These are phyloP conservation scores for Parasteatoda tepidariorum DNA, from an alignment of 1,140 invertebrate genomes.

Conservation along the genomic window DNA sequence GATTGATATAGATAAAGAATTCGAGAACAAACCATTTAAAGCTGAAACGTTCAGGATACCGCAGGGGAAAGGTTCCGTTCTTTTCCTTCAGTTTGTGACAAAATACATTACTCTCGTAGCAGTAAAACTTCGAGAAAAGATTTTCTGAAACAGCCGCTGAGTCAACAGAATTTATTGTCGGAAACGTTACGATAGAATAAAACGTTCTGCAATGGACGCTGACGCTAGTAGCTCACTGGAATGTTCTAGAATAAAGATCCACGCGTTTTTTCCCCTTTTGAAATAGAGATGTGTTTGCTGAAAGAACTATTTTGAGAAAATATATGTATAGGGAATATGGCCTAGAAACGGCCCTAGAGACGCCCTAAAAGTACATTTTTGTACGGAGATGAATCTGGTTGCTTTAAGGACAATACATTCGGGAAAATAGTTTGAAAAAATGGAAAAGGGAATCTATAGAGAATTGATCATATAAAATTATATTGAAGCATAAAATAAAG, in stretches of 20 bases:
- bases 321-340: neutral
- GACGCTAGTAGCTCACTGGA: neutral
- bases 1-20: no score
- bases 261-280: neutral
- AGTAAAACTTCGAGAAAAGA: slow-evolving; percentile 44
- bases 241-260: neutral
- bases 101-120: slow-evolving; percentile 43
- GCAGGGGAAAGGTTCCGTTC: neutral
- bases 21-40: slow-evolving; percentile 37
- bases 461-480: no score
- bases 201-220: neutral
- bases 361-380: neutral
- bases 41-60: slow-evolving; percentile 16
- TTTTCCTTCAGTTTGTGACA: slow-evolving; percentile 10
- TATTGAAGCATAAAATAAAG: no score
- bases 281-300: neutral
- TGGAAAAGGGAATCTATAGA: no score
- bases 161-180: slow-evolving; percentile 51
- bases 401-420: neutral
- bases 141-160: slow-evolving; percentile 28
- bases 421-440: no score
- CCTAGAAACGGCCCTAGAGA: neutral
- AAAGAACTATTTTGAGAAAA: neutral
- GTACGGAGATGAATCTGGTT: neutral
- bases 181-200: slow-evolving; percentile 1